Percentiles rank a stretch among this genome's conserved stretches.
These are phyloP conservation scores for Acrocephalus arundinaceus DNA, from an alignment of 2,113 vertebrate genomes.

Conservation along the genomic window DNA sequence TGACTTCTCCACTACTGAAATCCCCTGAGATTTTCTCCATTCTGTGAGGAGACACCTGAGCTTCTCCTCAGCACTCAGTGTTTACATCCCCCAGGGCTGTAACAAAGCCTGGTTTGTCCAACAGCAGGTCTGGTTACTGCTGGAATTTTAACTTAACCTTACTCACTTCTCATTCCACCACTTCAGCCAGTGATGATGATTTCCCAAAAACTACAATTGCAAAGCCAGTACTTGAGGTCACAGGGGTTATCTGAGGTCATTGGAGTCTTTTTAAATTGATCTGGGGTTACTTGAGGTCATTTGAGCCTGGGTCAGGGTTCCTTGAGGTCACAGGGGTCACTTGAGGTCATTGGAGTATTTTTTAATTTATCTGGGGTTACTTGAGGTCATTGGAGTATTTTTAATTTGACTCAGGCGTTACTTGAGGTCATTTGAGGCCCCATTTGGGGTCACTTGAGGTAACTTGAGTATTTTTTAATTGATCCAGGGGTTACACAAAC, in stretches of 20 bases:
- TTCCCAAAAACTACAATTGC: not conserved
- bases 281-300: no score
- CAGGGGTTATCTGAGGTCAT: no score
- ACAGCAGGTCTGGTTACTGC: not conserved
- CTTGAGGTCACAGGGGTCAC: no score
- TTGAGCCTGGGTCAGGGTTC: no score
- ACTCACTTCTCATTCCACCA: not conserved
- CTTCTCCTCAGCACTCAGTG: not conserved
- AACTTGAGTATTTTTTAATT: not conserved
- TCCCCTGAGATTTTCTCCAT: not conserved
- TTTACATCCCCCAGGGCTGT: not conserved
- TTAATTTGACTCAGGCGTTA: no score
- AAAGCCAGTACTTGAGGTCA: not conserved
- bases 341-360: no score
- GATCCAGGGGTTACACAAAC: not conserved
- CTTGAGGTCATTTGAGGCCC: no score
- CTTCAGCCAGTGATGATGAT: not conserved
- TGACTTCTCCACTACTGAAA: not conserved
- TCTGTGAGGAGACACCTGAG: not conserved
- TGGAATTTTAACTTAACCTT: not conserved
- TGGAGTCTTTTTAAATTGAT: not conserved
- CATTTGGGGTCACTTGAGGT: no score
- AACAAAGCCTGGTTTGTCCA: not conserved
- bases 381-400: no score
- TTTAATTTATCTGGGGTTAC: no score